Conservation (phyloP, 2,113 vertebrate species). For the Chaetorhynchus papuensis region DNA sequence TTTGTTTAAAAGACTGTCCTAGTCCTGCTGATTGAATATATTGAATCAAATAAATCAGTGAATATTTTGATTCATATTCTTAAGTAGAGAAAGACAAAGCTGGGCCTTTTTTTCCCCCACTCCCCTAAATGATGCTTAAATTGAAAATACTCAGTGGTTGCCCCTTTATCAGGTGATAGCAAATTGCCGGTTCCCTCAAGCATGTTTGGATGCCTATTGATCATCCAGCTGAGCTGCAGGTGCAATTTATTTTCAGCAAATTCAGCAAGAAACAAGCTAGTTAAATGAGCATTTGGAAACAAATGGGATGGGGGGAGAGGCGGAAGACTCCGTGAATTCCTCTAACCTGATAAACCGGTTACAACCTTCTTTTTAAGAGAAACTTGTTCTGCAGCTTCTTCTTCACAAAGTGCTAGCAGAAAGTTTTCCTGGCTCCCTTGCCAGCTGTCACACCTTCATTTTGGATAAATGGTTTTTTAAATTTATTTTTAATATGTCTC, state of each 20-base stretch:
- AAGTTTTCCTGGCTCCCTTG: not conserved
- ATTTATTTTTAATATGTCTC: not conserved
- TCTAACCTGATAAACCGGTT: slow-evolving; percentile 60
- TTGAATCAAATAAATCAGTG: not conserved
- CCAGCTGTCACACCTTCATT: not conserved
- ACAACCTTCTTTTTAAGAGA: not conserved
- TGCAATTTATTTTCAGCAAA: not conserved
- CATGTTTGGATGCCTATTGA: not conserved
- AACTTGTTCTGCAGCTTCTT: slow-evolving; percentile 58
- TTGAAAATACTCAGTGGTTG: not conserved
- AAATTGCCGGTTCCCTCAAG: not conserved
- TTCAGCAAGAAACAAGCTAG: not conserved
- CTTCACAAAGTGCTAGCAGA: not conserved
- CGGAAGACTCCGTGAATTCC: slow-evolving; percentile 2
- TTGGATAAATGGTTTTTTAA: not conserved
- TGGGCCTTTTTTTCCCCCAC: rapidly evolving
- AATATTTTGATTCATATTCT: not conserved
- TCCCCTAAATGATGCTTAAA: not conserved
- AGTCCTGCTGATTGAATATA: not conserved
- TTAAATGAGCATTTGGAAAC: not conserved
- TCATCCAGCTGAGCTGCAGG: not conserved
- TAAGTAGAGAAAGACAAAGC: not conserved
- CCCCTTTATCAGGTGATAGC: not conserved
- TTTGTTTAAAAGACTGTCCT: not conserved
- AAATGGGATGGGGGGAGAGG: not conserved